Percentiles rank a stretch among this genome's conserved stretches.
Conservation (phyloP, 2,888 invertebrate genomes). For the Monopis laevigella region DNA sequence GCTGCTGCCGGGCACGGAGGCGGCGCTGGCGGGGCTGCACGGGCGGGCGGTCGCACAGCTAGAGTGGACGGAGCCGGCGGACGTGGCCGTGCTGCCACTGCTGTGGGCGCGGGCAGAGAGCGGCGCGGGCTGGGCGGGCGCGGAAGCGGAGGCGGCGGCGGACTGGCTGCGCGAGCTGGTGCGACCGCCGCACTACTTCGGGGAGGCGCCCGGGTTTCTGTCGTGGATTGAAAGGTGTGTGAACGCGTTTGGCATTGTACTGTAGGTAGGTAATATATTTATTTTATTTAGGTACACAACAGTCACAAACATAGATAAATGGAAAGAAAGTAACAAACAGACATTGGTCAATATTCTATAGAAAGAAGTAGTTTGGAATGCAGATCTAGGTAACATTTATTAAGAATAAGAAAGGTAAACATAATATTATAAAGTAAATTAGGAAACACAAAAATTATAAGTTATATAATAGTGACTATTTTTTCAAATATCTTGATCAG, state of each 20-base stretch:
- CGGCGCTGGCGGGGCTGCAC: not conserved
- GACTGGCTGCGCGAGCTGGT: constrained; percentile 7
- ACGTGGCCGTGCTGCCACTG: not conserved
- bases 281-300: no score
- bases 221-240: constrained; percentile 26
- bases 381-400: no score
- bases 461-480: no score
- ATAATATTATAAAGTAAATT: no score
- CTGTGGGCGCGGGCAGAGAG: not conserved
- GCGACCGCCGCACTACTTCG: not conserved
- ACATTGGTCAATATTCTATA: no score
- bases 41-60: not conserved
- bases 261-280: not conserved
- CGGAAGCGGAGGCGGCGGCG: not conserved
- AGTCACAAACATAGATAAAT: no score
- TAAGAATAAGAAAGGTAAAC: no score
- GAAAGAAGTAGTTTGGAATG: no score
- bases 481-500: no score
- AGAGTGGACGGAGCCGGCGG: not conserved
- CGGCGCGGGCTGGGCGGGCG: no score
- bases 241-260: constrained; percentile 15
- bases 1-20: not conserved
- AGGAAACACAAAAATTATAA: no score
- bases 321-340: no score
- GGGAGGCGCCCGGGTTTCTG: constrained; percentile 29